Percentiles rank a stretch among this genome's conserved stretches.
phyloP scores from a whole-genome alignment of 1,140 invertebrate species.

The Harpegnathos saltator region DNA sequence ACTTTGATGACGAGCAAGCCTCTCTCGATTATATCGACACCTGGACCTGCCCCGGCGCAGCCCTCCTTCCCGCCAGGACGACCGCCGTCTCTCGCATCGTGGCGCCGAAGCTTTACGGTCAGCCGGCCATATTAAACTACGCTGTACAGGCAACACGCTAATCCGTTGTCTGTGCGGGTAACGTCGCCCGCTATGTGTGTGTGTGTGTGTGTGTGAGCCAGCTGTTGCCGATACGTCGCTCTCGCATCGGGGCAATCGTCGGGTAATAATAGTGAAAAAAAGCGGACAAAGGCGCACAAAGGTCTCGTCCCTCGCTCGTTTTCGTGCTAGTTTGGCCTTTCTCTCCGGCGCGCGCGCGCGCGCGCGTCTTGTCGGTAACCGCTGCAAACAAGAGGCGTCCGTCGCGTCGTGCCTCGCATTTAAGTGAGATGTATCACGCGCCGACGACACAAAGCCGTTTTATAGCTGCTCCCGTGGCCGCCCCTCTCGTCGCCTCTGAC shows the following conservation, averaged over 20 bases:
- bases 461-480: constrained; percentile 29
- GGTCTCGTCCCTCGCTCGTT: not conserved
- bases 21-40: constrained; percentile 80
- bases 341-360: too few relatives aligned
- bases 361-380: constrained; percentile 38
- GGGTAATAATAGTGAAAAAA: constrained; percentile 65
- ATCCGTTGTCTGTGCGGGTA: constrained; percentile 9
- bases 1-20: constrained; percentile 82
- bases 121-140: constrained; percentile 69
- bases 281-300: constrained; percentile 10
- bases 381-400: constrained; percentile 46
- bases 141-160: constrained; percentile 58
- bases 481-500: not conserved
- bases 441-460: constrained; percentile 60
- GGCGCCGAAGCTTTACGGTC: constrained; percentile 68
- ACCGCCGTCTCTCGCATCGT: constrained; percentile 45
- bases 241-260: constrained; percentile 58
- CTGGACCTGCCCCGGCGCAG: constrained; percentile 70
- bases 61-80: constrained; percentile 33
- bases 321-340: not conserved
- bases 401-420: constrained; percentile 48
- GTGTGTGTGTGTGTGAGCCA: constrained; percentile 10
- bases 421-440: constrained; percentile 69
- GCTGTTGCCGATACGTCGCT: constrained; percentile 69
- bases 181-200: too few relatives aligned